Base-by-base conservation (phyloP, 2,113 vertebrate genomes). In the Pica pica region DNA sequence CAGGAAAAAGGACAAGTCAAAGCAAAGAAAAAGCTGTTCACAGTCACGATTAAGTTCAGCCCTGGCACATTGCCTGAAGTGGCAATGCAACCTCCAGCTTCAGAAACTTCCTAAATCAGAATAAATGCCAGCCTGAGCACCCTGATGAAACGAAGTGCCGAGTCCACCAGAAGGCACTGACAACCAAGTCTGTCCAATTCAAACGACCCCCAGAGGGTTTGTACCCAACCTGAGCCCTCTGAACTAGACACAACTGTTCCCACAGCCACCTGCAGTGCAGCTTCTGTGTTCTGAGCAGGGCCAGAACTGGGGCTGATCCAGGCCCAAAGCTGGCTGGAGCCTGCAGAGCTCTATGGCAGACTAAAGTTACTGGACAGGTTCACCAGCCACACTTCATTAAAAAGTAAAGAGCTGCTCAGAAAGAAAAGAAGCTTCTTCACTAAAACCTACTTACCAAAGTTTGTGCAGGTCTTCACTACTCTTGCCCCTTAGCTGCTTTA, bases 391-490 rank as follows among this genome's bases (percentile, higher is more conserved):
- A 11, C 50, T 53, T 80, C 41, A 24, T 42, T 83, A 56, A 78
- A n/a, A 59, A 1, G 3, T 2, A 19, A 37, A 84, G 28, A 82
- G 61, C 8, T 87, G 23, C 31, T 90, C 68, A 60, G 46, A 93
- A 89, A 42, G 57, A 24, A 49, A 8, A 87, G 27, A 56, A 86
- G 22, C 37, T 59, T 70, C 49, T 70, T 53, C 16, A 37, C 30
- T 87, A 52, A 68, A 70, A 64, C 18, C 55, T 75, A 91, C 95
- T 97, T 96, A 99, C 99, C 99, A 99, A 46, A 99, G 99, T 95
- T 99, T 99, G 97, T 99, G 99, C 77, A 99, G 97, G 90, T 99
- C 99, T 97, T 99, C 99, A 46, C 98, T 99, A 88, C 99, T 99
- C 97, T 99, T 99, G 49, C 98, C 97, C 94, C 99, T 98, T 52